Percentiles rank a stretch among this genome's conserved stretches.
phyloP scores from a whole-genome alignment of 2,888 invertebrate genomes.

The Epistrophella euchroma region DNA sequence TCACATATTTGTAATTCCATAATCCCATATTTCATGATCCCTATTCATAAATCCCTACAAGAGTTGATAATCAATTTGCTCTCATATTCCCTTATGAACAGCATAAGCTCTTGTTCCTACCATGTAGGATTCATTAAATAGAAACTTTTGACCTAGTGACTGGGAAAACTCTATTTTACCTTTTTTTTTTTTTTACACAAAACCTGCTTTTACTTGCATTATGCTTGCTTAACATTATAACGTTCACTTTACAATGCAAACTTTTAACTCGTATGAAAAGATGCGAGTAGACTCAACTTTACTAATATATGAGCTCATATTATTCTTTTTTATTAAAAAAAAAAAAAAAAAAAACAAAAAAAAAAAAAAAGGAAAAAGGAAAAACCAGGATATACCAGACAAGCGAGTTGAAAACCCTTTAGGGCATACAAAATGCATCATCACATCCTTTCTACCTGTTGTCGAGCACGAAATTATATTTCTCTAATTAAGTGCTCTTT shows the following conservation, averaged over 20 bases:
- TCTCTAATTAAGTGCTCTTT: constrained; percentile 42
- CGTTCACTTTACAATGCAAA: constrained; percentile 40
- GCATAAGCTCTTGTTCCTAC: not conserved
- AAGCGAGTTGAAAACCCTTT: constrained; percentile 9
- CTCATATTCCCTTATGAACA: constrained; percentile 8
- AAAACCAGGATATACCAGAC: constrained; percentile 18
- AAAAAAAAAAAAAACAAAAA: not conserved
- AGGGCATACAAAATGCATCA: constrained; percentile 23
- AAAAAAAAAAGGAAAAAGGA: constrained; percentile 1
- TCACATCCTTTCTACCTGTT: constrained; percentile 44
- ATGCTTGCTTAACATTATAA: constrained; percentile 43
- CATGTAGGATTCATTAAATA: constrained; percentile 23
- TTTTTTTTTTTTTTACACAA: constrained; percentile 30
- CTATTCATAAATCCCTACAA: constrained; percentile 4
- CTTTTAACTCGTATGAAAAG: constrained; percentile 40
- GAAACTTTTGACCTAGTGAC: constrained; percentile 70
- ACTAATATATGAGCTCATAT: constrained; percentile 4
- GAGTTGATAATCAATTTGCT: constrained; percentile 22
- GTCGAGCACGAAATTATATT: constrained; percentile 36
- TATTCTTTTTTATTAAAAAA: not conserved
- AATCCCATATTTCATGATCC: constrained; percentile 6
- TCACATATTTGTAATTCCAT: not conserved
- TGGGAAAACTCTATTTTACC: constrained; percentile 46
- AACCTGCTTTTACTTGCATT: constrained; percentile 34
- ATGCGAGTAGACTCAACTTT: constrained; percentile 17